phyloP scores from a whole-genome alignment of 2,888 invertebrate genomes.

The Camptogramma bilineatum region DNA sequence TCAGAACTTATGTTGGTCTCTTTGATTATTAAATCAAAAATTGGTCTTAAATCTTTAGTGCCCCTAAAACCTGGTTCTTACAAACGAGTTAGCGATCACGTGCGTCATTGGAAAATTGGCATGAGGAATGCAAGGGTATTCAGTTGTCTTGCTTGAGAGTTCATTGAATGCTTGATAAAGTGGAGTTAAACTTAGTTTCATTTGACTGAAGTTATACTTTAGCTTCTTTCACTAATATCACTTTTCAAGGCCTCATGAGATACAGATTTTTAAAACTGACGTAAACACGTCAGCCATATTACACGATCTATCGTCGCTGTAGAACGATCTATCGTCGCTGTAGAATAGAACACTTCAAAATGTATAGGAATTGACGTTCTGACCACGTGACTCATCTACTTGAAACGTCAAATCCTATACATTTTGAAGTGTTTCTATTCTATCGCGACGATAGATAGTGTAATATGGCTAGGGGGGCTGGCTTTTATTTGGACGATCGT shows the following conservation, averaged over 20 bases:
- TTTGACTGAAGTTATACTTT: background rate
- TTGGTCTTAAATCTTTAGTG: slow-evolving; percentile 1
- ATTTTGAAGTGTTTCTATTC: too few relatives aligned
- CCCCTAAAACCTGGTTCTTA: slow-evolving; percentile 11
- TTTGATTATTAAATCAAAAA: background rate
- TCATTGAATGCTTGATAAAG: background rate
- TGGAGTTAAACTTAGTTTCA: background rate
- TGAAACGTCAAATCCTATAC: too few relatives aligned
- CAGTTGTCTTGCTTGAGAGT: background rate
- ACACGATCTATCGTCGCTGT: too few relatives aligned
- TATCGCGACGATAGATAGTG: too few relatives aligned
- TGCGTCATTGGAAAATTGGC: slow-evolving; percentile 14
- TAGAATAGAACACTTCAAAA: too few relatives aligned
- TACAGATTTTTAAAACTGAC: background rate
- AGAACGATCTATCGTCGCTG: too few relatives aligned
- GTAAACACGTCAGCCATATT: too few relatives aligned
- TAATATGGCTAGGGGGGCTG: too few relatives aligned
- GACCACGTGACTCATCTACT: too few relatives aligned
- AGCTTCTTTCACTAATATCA: background rate
- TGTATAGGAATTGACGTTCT: too few relatives aligned
- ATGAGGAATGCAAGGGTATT: slow-evolving; percentile 1
- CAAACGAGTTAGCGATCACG: slow-evolving; percentile 14
- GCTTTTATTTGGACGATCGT: background rate
- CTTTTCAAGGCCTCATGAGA: background rate
- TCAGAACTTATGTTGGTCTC: too few relatives aligned